Conservation (phyloP, 2,797 vertebrate species). For the Columba guinea region DNA sequence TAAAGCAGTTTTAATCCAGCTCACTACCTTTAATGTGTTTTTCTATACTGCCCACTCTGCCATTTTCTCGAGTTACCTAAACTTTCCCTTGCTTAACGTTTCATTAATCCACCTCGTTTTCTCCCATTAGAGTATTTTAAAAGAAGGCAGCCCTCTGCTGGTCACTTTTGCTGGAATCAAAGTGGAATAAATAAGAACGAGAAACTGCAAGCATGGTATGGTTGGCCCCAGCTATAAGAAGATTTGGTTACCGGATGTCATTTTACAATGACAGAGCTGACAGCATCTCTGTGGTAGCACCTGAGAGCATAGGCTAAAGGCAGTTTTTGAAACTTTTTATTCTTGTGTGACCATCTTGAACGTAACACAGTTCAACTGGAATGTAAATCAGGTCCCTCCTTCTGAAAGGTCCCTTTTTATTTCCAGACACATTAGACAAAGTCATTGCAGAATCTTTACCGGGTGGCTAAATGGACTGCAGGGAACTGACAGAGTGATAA, state of each 20-base stretch:
- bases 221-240: not conserved
- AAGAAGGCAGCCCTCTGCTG: slow-evolving; percentile 51
- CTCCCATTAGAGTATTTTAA: not conserved
- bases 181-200: not conserved
- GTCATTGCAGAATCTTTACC: not conserved
- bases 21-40: not conserved
- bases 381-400: not conserved
- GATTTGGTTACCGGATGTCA: not conserved
- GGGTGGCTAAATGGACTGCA: not conserved
- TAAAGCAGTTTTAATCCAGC: not conserved
- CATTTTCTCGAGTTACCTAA: not conserved
- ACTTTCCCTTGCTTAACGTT: not conserved
- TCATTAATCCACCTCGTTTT: not conserved
- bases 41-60: not conserved
- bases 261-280: not conserved
- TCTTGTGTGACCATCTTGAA: not conserved
- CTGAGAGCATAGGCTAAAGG: not conserved
- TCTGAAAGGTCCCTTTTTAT: not conserved
- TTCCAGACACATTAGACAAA: not conserved
- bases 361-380: accelerated
- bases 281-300: not conserved
- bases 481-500: not conserved
- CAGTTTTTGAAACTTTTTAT: not conserved
- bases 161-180: not conserved
- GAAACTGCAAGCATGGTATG: accelerated